Percentiles rank a stretch among this genome's conserved stretches.
These are phyloP conservation scores for Margarornis squamiger DNA, from an alignment of 2,797 vertebrate species.

Conservation along the genomic window DNA sequence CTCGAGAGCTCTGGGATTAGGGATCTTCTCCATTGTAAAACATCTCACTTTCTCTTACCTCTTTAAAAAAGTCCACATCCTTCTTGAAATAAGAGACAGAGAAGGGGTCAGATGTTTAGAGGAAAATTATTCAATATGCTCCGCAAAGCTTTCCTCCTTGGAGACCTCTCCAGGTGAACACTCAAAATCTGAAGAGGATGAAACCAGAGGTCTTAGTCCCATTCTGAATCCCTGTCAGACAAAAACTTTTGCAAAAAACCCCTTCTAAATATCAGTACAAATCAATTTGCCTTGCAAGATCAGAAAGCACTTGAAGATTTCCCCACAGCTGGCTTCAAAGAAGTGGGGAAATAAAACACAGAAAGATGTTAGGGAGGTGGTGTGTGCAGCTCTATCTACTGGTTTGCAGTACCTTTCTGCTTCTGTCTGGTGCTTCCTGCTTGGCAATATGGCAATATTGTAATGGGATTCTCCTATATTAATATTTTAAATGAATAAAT, in stretches of 20 bases:
- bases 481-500: conserved; percentile 68
- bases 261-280: neutral
- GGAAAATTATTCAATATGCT: neutral
- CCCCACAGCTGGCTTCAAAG: neutral
- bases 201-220: neutral
- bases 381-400: neutral
- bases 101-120: neutral
- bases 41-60: neutral
- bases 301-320: neutral
- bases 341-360: neutral
- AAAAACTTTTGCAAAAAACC: neutral
- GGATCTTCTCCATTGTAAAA: neutral
- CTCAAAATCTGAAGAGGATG: neutral
- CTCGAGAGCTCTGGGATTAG: neutral
- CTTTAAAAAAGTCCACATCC: neutral
- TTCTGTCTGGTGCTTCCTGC: neutral
- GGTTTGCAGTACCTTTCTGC: neutral
- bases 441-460: neutral
- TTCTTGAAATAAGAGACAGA: neutral
- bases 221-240: neutral
- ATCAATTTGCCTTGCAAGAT: neutral
- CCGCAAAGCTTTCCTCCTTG: neutral
- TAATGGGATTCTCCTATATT: conserved; percentile 50
- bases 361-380: neutral
- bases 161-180: neutral